A percentile compares a stretch with the other conserved stretches of the same genome.
phyloP scores from a whole-genome alignment of 2,113 vertebrate genomes.

The Podarcis raffonei region DNA sequence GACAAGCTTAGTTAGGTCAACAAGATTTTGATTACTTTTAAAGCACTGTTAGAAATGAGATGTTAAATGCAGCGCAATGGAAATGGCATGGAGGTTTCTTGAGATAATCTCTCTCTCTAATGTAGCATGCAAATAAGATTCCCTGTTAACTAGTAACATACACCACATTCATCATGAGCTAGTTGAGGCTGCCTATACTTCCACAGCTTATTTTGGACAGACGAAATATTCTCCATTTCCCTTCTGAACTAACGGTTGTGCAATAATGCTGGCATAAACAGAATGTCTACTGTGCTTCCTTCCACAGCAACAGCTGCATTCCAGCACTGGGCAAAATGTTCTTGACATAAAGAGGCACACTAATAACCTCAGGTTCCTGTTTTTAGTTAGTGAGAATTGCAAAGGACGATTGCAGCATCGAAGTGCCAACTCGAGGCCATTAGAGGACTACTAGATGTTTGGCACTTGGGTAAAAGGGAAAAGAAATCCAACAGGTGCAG shows the following conservation, averaged over 20 bases:
- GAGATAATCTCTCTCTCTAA: background rate
- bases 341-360: background rate
- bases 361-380: background rate
- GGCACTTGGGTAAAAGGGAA: background rate
- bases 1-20: background rate
- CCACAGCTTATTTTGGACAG: conserved; percentile 37
- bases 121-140: background rate
- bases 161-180: background rate
- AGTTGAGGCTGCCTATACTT: background rate
- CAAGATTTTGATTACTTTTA: background rate
- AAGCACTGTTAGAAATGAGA: background rate
- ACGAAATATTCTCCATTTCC: conserved; percentile 62
- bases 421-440: background rate
- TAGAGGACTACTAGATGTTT: background rate
- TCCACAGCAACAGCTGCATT: conserved; percentile 8
- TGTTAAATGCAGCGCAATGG: background rate
- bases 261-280: conserved; percentile 42
- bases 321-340: background rate
- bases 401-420: background rate
- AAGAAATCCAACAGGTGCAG: background rate
- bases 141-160: background rate
- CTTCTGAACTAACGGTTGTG: conserved; percentile 47
- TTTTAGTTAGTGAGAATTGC: background rate
- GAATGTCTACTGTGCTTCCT: conserved; percentile 52
- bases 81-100: background rate